Base-by-base conservation (phyloP, 2,888 invertebrate genomes). In the Pyrrhia umbra region DNA sequence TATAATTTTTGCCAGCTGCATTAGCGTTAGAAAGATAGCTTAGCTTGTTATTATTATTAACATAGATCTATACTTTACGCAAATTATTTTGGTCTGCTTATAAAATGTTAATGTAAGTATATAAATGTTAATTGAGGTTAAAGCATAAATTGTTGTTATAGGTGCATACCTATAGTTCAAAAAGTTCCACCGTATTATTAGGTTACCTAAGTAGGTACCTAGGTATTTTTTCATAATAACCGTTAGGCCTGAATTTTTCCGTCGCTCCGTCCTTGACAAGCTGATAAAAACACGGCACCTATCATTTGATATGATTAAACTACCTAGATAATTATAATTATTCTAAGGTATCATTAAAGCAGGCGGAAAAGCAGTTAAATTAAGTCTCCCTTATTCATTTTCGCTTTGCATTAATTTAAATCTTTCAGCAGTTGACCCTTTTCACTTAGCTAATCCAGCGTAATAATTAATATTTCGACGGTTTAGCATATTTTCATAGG, bases 381-480 rank as follows among this genome's bases (percentile, higher is more conserved):
- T 46, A 65, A 69, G 47, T 51, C 52, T 51, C 55, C 62, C 51
- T 39, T 64, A 67, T 63, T 74, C 63, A 80, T 69, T 77, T 79
- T 71, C 66, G 63, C 56, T 80, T 81, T 79, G 77, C 69, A 80
- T 79, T 74, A 50, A 80, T 80, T 82, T 76, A 69, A 79, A 82
- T 75, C 62, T 74, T 71, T 69, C 61, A 71, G 58, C 68, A 69
- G 59, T 59, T 70, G 73, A 74, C 75, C 79, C 74, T 69, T 63
- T 60, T 58, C 20, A 39, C 30, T 54, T 63, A 66, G 34, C 23
- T 49, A 59, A 49, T 50, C 63, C 57, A 46, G 21, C 39, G 56
- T 52, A 63, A 61, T 60, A 54, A 67, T 76, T 71, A 51, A 66
- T 50, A 58, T 63, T 78, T 60, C 25, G 60, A 45, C 42, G 43